Evolutionary conservation across 1,140 invertebrate genomes (phyloP), one percentile per base, ranked within the genome.

Genomic region (Drosophila saltans): DNA sequence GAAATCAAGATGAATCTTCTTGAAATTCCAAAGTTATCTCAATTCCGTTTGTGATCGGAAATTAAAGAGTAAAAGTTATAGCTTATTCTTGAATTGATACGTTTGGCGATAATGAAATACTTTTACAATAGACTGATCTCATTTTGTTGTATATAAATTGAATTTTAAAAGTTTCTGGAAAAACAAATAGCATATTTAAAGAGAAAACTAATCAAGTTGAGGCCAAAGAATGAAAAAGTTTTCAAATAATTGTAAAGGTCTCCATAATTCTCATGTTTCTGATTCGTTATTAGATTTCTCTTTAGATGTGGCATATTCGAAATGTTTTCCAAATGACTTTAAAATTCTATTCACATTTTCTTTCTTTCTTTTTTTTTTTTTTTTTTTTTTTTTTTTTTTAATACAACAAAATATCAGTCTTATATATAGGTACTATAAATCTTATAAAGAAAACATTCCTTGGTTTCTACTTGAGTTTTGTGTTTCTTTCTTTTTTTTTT

Each of bases 51-150:
- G 3, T 36, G 6, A 36, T 36, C 45, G 24, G 24, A 26, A 52
- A 10, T 52, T 26, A 10, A 26, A 26, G 1, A 48, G 41, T 43
- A n/a, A 5, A 36, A 36, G 33, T 36, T 9, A 52, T 11, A 52
- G 21, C 21, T 48, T 26, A 48, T 9, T 7, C 21, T 24, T 48
- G 45, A 52, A 52, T 52, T 52, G 45, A 52, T 52, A 26, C 45
- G 45, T 52, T 52, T 60, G 43, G 69, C 69, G 43, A 60, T 59
- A 52, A 52, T 52, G 45, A 52, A 52, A 52, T 52, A 52, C 45
- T 52, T 52, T 52, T 26, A 52, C 45, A 52, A 26, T 52, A 52
- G 45, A 52, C 45, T 52, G 45, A 52, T 41, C 21, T 59, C 33
- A 59, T 59, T 24, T 21, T 48, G 39, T 64, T 24, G 55, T 24